Evolutionary conservation across 2,113 vertebrate genomes (phyloP).

Genomic region (Prinia subflava): DNA sequence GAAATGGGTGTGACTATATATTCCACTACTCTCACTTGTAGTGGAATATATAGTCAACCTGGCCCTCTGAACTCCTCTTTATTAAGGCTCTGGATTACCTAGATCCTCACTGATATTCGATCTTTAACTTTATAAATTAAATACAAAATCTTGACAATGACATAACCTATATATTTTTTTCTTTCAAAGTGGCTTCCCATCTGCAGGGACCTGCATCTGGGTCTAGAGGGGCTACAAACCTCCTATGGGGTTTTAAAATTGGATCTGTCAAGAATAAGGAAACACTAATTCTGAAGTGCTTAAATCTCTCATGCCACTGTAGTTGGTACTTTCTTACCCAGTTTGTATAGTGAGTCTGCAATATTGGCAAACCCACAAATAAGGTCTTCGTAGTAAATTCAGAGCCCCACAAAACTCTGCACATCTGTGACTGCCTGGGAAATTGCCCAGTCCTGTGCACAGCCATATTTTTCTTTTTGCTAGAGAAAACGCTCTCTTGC

Average conservation of each 20-base stretch:
- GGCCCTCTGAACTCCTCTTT: neutral
- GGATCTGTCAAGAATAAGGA: neutral
- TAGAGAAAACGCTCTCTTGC: neutral
- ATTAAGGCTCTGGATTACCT: neutral
- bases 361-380: neutral
- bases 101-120: neutral
- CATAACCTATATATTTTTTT: neutral
- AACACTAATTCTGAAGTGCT: neutral
- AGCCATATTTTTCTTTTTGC: neutral
- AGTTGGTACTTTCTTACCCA: neutral
- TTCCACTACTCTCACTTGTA: neutral
- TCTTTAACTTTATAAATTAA: neutral
- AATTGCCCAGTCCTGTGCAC: neutral
- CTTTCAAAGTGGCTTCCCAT: neutral
- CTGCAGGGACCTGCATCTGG: neutral
- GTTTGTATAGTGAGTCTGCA: neutral
- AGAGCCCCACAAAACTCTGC: neutral
- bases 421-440: conserved; percentile 29
- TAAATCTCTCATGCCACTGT: neutral
- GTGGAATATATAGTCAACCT: too few species aligned
- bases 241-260: neutral
- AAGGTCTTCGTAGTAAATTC: neutral
- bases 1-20: neutral
- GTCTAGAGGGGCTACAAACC: neutral
- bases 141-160: neutral